Evolutionary conservation across 2,797 vertebrate species (phyloP).

Genomic region (Heliangelus exortis): DNA sequence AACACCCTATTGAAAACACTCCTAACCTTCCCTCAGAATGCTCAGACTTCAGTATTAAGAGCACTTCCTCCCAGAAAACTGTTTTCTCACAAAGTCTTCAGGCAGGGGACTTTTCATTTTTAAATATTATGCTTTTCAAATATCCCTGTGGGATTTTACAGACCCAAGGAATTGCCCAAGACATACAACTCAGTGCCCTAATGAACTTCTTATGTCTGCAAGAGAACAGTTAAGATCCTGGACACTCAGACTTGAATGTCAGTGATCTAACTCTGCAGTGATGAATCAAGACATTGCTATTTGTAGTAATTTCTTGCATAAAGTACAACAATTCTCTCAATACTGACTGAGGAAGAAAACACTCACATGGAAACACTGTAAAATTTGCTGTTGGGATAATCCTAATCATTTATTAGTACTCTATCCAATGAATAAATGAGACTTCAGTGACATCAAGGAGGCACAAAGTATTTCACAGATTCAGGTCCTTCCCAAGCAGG

Average conservation of each 20-base stretch:
- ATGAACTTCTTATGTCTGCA: neutral
- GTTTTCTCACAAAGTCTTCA: neutral
- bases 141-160: neutral
- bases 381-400: neutral
- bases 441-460: neutral
- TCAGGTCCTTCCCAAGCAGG: neutral
- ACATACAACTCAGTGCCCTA: neutral
- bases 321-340: neutral
- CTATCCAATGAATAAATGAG: neutral
- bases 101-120: slow-evolving; percentile 7
- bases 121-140: slow-evolving; percentile 1
- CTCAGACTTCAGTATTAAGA: neutral
- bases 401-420: neutral
- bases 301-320: neutral
- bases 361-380: neutral
- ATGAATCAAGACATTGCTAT: slow-evolving; percentile 10
- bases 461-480: neutral
- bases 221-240: neutral
- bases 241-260: neutral
- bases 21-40: neutral
- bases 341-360: neutral
- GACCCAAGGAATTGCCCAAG: neutral
- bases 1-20: neutral
- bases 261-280: neutral
- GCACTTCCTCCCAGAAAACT: neutral